Conservation (phyloP, 2,113 vertebrate species). For the Pteronura brasiliensis region DNA sequence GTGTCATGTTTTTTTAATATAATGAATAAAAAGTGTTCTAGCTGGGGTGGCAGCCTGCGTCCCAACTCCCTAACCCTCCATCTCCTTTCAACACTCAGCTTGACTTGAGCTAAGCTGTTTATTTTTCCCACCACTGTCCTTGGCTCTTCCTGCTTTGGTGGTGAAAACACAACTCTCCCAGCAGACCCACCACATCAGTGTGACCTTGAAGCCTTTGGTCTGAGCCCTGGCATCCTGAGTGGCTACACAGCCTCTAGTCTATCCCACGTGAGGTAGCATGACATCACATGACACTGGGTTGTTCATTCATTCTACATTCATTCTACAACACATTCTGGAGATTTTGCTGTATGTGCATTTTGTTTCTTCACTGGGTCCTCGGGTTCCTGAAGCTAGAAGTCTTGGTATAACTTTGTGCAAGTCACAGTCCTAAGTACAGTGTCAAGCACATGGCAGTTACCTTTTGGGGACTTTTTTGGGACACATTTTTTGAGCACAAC, state of each 20-base stretch:
- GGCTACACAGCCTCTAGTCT: neutral
- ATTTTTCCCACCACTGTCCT: neutral
- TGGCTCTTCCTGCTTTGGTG: neutral
- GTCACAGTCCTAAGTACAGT: accelerated
- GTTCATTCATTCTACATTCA: neutral
- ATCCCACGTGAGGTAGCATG: neutral
- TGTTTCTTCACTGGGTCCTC: neutral
- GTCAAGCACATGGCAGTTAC: neutral
- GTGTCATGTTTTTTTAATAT: neutral
- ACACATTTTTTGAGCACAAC: neutral
- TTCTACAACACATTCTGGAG: neutral
- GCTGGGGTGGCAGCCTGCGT: neutral
- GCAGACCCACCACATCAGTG: neutral
- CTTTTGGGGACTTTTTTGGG: neutral
- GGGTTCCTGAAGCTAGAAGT: neutral
- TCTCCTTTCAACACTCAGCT: neutral
- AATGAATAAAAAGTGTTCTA: neutral
- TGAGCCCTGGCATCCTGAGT: neutral
- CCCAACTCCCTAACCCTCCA: neutral
- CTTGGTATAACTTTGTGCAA: neutral
- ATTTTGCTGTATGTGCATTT: neutral
- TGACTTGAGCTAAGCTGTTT: neutral
- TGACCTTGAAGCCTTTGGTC: accelerated
- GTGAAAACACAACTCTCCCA: neutral
- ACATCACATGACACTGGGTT: neutral